Evolutionary conservation across 2,797 vertebrate genomes (phyloP).

Genomic region (Aphelocoma californica): DNA sequence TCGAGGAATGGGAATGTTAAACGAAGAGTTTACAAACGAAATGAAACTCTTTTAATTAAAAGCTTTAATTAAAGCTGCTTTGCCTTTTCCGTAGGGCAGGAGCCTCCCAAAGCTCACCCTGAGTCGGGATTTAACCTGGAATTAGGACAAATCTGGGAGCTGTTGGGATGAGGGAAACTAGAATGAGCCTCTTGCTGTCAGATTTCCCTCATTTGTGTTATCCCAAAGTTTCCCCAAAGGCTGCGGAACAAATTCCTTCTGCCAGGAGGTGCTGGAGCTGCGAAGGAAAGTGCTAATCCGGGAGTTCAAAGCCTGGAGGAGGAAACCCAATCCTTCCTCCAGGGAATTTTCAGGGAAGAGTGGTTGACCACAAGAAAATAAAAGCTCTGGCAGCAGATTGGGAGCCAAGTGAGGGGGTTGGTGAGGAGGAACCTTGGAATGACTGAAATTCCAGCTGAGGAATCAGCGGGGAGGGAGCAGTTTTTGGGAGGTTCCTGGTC

Average conservation of each 20-base stretch:
- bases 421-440: not conserved
- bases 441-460: not conserved
- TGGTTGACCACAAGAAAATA: constrained; percentile 55
- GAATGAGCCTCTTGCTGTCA: not conserved
- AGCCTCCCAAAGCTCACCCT: not conserved
- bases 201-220: not conserved
- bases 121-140: not conserved
- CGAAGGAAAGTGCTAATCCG: not conserved
- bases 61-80: not conserved
- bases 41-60: too few species aligned
- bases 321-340: constrained; percentile 48
- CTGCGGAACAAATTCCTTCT: not conserved
- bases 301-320: constrained; percentile 16
- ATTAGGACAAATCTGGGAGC: not conserved
- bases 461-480: not conserved
- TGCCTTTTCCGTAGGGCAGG: not conserved
- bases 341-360: constrained; percentile 7
- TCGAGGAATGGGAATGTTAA: not conserved
- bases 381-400: not conserved
- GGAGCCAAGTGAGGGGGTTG: not conserved
- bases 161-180: not conserved
- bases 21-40: not conserved
- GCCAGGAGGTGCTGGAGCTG: not conserved
- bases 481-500: not conserved
- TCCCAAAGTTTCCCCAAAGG: not conserved